Conservation (phyloP, 2,113 vertebrate genomes). For the Madoqua kirkii region DNA sequence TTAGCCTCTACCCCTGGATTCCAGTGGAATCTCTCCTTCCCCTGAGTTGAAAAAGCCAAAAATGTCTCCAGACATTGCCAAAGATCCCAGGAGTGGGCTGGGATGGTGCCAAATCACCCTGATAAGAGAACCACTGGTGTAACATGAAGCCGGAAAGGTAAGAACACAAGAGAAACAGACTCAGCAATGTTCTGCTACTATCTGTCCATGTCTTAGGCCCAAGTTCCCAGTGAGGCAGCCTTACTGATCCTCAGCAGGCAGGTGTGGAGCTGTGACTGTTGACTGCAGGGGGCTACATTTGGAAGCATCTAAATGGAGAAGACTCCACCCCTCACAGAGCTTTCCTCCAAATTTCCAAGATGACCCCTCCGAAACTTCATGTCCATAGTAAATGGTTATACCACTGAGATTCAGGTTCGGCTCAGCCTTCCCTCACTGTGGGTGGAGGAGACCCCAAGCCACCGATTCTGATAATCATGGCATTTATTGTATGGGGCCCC, state of each 20-base stretch:
- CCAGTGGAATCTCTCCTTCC: neutral
- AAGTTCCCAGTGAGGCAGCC: neutral
- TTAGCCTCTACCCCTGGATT: neutral
- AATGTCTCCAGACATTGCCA: neutral
- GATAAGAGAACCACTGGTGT: neutral
- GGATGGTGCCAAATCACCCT: neutral
- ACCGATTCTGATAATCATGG: neutral
- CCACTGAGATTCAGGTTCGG: neutral
- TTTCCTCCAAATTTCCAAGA: neutral
- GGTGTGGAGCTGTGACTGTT: rapidly evolving
- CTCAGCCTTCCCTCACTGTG: neutral
- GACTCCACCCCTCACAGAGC: neutral
- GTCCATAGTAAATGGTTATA: neutral
- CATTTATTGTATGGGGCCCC: neutral
- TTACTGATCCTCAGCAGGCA: neutral
- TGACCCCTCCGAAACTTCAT: neutral
- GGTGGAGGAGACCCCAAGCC: neutral
- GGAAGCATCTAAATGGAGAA: neutral
- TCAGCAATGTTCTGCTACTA: neutral
- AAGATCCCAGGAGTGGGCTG: neutral
- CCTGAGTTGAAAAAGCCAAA: neutral
- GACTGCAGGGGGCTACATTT: neutral
- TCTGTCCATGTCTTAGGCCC: neutral
- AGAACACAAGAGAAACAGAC: neutral
- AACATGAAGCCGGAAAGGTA: neutral